Percentiles rank a stretch among this genome's conserved stretches.
Conservation (phyloP, 2,113 vertebrate genomes). For the Anguilla japonica region DNA sequence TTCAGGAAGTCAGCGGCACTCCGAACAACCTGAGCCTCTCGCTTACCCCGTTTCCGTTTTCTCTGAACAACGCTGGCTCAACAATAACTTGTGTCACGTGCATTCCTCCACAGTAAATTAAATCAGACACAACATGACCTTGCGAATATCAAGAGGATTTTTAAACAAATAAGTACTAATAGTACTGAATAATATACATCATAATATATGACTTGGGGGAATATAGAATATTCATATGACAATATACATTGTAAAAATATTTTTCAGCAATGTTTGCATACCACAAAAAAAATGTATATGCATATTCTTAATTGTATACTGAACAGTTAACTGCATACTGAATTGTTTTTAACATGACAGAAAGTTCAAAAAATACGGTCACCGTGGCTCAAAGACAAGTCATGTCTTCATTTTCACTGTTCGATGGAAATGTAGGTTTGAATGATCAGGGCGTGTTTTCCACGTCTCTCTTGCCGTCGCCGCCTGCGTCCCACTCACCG, state of each 20-base stretch:
- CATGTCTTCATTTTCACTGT: background rate
- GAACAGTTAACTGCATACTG: background rate
- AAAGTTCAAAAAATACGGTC: background rate
- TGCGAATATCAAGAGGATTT: background rate
- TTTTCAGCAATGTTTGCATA: too few species aligned
- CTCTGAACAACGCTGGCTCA: background rate
- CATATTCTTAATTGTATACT: background rate
- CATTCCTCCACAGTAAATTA: background rate
- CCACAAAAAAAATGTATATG: too few species aligned
- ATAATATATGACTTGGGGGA: background rate
- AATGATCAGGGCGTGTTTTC: background rate
- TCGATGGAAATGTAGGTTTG: background rate
- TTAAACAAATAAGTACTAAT: background rate
- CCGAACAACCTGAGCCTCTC: background rate
- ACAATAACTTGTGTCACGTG: background rate
- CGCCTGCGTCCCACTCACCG: constrained; percentile 65
- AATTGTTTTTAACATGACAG: background rate
- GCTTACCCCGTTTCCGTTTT: background rate
- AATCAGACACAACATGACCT: background rate
- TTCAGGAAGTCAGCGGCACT: background rate
- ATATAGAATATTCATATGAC: too few species aligned
- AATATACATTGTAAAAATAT: too few species aligned
- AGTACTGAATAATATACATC: background rate
- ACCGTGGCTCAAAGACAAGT: background rate
- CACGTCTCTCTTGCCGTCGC: background rate